Evolutionary conservation across 1,140 invertebrate species (phyloP).

Genomic region (Zaprionus kolodkinae): DNA sequence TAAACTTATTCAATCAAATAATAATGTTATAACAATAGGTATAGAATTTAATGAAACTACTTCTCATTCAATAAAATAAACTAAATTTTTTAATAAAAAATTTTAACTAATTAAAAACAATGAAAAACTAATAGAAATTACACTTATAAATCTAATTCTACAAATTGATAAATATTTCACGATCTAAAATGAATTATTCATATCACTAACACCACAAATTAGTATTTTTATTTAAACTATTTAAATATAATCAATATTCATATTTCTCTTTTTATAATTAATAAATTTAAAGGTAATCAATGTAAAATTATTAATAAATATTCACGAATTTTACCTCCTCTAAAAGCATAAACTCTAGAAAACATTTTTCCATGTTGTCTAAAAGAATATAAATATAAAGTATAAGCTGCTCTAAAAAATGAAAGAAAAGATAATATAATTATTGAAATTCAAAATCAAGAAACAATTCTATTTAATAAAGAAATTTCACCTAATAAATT

Average conservation of each 20-base stretch:
- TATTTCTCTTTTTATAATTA: conserved; percentile 86
- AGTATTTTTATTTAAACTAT: conserved; percentile 87
- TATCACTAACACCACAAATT: conserved; percentile 87
- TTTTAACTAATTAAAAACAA: conserved; percentile 83
- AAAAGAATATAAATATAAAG: conserved; percentile 86
- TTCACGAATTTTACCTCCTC: conserved; percentile 84
- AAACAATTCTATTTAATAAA: conserved; percentile 86
- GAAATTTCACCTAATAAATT: conserved; percentile 86
- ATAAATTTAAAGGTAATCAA: conserved; percentile 87
- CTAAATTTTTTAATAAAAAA: conserved; percentile 84
- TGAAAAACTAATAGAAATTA: conserved; percentile 73
- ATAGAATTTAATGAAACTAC: conserved; percentile 85
- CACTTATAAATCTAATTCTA: conserved; percentile 76
- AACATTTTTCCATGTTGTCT: conserved; percentile 86
- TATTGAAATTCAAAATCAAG: conserved; percentile 84
- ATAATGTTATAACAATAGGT: conserved; percentile 85
- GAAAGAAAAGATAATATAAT: conserved; percentile 85
- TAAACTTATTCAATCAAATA: conserved; percentile 87
- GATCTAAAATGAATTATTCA: conserved; percentile 84
- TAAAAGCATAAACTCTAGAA: conserved; percentile 72
- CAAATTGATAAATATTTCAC: conserved; percentile 84
- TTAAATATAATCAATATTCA: conserved; percentile 86
- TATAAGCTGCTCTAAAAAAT: conserved; percentile 84
- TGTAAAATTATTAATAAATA: conserved; percentile 87
- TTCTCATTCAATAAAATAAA: conserved; percentile 85